Base-by-base conservation (phyloP, 2,888 invertebrate genomes). In the Kryphioiulus occultus region DNA sequence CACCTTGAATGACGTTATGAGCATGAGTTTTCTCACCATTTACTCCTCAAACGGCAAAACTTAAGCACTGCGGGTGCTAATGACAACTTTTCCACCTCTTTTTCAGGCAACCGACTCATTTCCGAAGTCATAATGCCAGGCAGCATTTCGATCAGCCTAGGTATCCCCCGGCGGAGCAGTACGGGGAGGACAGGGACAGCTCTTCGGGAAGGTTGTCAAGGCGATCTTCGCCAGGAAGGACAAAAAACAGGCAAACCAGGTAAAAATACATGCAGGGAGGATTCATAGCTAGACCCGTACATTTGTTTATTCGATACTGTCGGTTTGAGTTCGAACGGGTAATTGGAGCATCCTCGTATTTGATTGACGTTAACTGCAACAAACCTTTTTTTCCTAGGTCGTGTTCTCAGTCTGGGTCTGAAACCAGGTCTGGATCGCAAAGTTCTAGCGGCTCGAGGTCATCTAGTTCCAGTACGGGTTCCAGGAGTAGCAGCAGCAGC, bases 371-470 rank as follows among this genome's bases (percentile, higher is more conserved):
- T 53, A 53, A 44, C 12, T 7, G 15, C 86, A 44, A 39, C 26
- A 12, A 26, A 12, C 30, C 10, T 53, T 22, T 26, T 47, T 86
- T 7, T 30, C 39, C n/a, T 82, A 88, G 90, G 87, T 90, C 90
- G 47, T 89, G 90, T 88, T 91, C 91, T 35, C 89, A 91, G 83
- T 91, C 92, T 3, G 90, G 91, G 84, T 91, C 91, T 82, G 89
- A 90, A 85, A 89, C 89, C 35, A 88, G 90, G 35, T 90, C 89
- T 89, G 90, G 88, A 90, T 89, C 90, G 89, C 90, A 89, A 90
- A 91, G 91, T 90, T 91, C 89, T 89, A 90, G 90, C 90, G 90
- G 90, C 86, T 90, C 90, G 88, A 89, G 90, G 89, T 89, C 90
- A 22, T 90, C 90, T 82, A 90, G 90, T 89, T 89, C 90, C 89